These are phyloP conservation scores for Electrophaes corylata DNA, from an alignment of 2,888 invertebrate species.

Conservation along the genomic window DNA sequence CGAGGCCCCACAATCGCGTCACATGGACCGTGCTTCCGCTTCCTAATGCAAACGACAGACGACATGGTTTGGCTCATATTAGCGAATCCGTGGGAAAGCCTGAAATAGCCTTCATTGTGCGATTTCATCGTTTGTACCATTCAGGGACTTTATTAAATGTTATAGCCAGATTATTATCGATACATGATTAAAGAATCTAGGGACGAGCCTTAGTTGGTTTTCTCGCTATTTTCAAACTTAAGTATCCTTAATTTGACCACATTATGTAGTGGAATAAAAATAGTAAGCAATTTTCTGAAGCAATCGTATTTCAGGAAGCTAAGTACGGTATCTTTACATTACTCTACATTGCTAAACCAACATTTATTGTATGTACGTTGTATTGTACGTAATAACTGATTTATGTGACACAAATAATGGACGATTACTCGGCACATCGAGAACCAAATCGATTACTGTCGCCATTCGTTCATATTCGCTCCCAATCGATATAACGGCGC, in stretches of 20 bases:
- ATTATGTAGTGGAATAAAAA: background rate
- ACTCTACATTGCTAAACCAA: slow-evolving; percentile 18
- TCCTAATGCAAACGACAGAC: slow-evolving; percentile 45
- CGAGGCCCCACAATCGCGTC: slow-evolving; percentile 60
- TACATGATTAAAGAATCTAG: background rate
- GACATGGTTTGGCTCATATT: slow-evolving; percentile 38
- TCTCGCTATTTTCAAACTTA: background rate
- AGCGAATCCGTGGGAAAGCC: slow-evolving; percentile 51
- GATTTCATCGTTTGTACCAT: slow-evolving; percentile 15
- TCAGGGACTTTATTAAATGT: slow-evolving; percentile 9
- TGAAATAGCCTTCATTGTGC: slow-evolving; percentile 20
- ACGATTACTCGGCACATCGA: slow-evolving; percentile 42
- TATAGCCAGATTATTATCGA: slow-evolving; percentile 3
- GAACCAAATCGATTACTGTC: slow-evolving; percentile 46
- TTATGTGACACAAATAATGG: slow-evolving; percentile 47
- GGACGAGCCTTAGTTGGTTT: background rate
- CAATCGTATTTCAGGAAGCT: background rate
- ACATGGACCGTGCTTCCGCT: slow-evolving; percentile 74
- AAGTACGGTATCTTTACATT: background rate
- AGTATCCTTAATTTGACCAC: background rate
- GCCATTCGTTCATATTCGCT: slow-evolving; percentile 36
- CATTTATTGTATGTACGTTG: no score
- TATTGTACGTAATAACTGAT: slow-evolving; percentile 23
- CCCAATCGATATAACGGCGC: slow-evolving; percentile 52
- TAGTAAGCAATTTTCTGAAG: background rate